phyloP scores from a whole-genome alignment of 2,113 vertebrate genomes.

The Cyphomyrus plagiostoma region DNA sequence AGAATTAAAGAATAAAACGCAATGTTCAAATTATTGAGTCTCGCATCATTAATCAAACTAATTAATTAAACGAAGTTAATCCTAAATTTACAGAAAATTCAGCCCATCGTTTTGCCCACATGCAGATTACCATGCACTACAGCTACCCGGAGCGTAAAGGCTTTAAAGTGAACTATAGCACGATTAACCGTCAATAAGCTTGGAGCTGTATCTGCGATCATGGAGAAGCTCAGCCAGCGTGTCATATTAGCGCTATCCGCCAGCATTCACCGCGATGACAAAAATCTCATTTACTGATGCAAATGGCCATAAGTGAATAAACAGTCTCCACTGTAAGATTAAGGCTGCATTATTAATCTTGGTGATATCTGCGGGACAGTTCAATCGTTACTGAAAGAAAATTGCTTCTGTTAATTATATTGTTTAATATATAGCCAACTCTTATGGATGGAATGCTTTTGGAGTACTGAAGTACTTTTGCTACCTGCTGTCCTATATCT shows the following conservation, averaged over 20 bases:
- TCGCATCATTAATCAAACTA: neutral
- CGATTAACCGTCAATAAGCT: neutral
- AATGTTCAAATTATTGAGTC: neutral
- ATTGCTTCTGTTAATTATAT: slow-evolving; percentile 16
- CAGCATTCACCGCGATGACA: neutral
- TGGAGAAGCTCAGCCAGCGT: slow-evolving; percentile 4
- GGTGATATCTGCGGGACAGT: slow-evolving; percentile 13
- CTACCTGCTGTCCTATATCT: neutral
- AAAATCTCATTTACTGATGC: slow-evolving; percentile 26
- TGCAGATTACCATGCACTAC: neutral
- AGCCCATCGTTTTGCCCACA: neutral
- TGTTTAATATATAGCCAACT: neutral
- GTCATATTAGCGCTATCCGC: neutral
- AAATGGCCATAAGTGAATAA: slow-evolving; percentile 23
- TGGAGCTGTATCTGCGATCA: slow-evolving; percentile 15
- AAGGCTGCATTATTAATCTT: slow-evolving; percentile 13
- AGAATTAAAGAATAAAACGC: neutral
- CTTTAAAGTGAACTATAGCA: neutral
- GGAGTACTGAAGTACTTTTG: neutral
- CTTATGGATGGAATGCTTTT: neutral
- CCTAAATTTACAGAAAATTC: neutral
- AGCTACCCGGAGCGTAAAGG: neutral
- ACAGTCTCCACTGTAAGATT: slow-evolving; percentile 19
- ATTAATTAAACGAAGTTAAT: neutral
- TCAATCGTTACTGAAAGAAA: slow-evolving; percentile 18